Percentiles rank a stretch among this genome's conserved stretches.
These are phyloP conservation scores for Stichopus chloronotus DNA, from an alignment of 35 echinoderm and acorn worm genomes.

Conservation along the genomic window DNA sequence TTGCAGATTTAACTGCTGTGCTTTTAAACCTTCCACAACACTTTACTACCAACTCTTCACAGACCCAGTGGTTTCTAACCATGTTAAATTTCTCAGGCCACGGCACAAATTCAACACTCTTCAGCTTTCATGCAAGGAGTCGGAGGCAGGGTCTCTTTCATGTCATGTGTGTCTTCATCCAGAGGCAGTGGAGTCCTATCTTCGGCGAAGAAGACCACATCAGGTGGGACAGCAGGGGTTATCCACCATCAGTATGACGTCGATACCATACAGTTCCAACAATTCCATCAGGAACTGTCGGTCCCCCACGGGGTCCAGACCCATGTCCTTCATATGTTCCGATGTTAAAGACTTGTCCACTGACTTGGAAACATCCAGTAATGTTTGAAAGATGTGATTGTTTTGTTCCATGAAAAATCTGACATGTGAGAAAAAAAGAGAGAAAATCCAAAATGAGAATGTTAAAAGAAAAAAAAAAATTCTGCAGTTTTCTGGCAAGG, in stretches of 20 bases:
- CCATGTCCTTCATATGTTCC: constrained; percentile 99
- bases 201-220: not conserved
- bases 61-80: too few species aligned
- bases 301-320: constrained; percentile 92
- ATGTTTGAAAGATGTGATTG: constrained; percentile 96
- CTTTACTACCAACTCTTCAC: too few species aligned
- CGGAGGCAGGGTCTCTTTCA: too few species aligned
- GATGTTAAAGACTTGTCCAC: constrained; percentile 90
- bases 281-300: constrained; percentile 97
- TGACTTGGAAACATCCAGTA: constrained; percentile 77
- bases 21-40: too few species aligned
- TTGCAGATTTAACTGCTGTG: too few species aligned
- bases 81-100: too few species aligned
- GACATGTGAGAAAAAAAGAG: constrained; percentile 1
- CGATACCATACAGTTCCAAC: constrained; percentile 95
- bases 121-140: too few species aligned
- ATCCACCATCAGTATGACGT: constrained; percentile 97
- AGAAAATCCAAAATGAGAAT: not conserved
- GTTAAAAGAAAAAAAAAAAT: not conserved
- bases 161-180: too few species aligned
- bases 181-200: too few species aligned
- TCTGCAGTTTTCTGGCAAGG: not conserved
- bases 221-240: constrained; percentile 90
- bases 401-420: constrained; percentile 98
- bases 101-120: too few species aligned